Base-by-base conservation (phyloP, 1,140 invertebrate species). In the Homarus americanus region DNA sequence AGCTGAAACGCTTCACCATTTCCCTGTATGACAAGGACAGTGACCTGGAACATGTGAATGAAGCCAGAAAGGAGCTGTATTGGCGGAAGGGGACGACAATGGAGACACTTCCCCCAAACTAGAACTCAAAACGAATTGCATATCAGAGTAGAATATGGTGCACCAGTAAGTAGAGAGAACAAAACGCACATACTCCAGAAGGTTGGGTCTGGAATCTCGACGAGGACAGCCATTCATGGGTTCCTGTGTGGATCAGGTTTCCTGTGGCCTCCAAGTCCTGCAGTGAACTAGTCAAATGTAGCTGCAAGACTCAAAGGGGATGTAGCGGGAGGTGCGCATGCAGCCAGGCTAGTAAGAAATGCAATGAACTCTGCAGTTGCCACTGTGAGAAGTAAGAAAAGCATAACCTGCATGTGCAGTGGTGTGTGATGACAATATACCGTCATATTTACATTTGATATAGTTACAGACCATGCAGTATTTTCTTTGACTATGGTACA, bases 41-140 rank as follows among this genome's bases (percentile, higher is more conserved):
- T 73, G 72, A 73, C 72, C 72, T 73, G 17, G 17, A 73, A 73
- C 53, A 73, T 73, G 72, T 73, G 72, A 28, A 73, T 73, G 72
- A 73, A 73, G 72, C 72, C 72, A 73, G 72, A 73, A 20, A 63
- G 53, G 53, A 73, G 72, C 32, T 73, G 72, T n/a, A 15, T 17
- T 73, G 15, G 9, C 72, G 28, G 72, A 73, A 20, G 32, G 72
- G 72, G 10, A 73, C 10, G 72, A 73, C 72, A 73, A n/a, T 73
- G 72, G 72, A 20, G 15, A 28, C 72, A 73, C 53, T 63, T 24
- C 53, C 10, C 24, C 53, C 53, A 63, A 63, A 10, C 53, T 24
- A 63, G 53, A 24, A 63, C 24, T 10, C 53, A 15, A 63, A 63
- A 24, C 53, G 53, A 63, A 24, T 63, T 63, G 53, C 53, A 63